Conservation (phyloP, 2,888 invertebrate species). For the Tenthredo distinguenda region DNA sequence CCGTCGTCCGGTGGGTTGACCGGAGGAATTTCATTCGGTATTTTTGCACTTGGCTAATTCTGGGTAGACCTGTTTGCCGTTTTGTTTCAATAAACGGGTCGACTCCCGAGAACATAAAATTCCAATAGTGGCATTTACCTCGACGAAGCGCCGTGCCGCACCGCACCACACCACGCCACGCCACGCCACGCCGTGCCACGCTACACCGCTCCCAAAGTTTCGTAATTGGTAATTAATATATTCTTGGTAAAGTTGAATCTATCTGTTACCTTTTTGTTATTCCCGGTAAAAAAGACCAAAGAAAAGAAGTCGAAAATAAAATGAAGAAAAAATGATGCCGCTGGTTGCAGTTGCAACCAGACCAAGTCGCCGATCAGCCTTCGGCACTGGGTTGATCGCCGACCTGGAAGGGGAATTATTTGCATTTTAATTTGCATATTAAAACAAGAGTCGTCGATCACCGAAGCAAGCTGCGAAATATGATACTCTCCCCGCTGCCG, state of each 20-base stretch:
- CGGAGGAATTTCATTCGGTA: background rate
- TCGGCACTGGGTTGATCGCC: slow-evolving; percentile 48
- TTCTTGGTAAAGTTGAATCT: background rate
- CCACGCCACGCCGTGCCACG: background rate
- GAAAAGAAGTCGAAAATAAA: background rate
- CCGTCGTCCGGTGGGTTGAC: background rate
- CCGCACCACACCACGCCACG: background rate
- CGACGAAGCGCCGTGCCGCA: background rate
- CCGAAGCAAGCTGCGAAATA: slow-evolving; percentile 70
- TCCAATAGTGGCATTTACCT: slow-evolving; percentile 3
- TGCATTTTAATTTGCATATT: slow-evolving; percentile 77
- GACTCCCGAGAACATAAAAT: slow-evolving; percentile 15
- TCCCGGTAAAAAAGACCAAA: background rate
- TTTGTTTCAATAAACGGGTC: slow-evolving; percentile 16
- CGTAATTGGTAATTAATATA: slow-evolving; percentile 19
- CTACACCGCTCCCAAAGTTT: slow-evolving; percentile 16
- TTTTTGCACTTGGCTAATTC: background rate
- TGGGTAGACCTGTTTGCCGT: slow-evolving; percentile 1
- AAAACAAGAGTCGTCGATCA: slow-evolving; percentile 73
- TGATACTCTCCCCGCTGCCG: slow-evolving; percentile 70
- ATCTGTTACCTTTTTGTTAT: background rate
- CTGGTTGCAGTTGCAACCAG: slow-evolving; percentile 31
- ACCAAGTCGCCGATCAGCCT: slow-evolving; percentile 31
- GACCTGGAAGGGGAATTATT: slow-evolving; percentile 65
- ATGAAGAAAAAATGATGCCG: background rate